Base-by-base conservation (phyloP, 2,113 vertebrate genomes). In the Jaculus jaculus region DNA sequence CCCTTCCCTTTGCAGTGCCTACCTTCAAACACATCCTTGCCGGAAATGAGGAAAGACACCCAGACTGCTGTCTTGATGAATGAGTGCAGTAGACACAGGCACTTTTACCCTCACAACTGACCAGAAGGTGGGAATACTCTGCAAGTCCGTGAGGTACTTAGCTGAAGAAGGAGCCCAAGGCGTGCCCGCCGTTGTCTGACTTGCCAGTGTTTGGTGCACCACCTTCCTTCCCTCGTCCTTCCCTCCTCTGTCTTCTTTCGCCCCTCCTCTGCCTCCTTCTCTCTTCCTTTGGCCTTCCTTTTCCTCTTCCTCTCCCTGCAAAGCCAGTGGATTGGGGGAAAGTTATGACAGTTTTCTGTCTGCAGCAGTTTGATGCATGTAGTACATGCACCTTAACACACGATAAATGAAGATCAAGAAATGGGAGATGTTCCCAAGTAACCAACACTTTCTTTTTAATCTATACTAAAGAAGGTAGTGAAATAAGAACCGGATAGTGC, bases 111-210 rank as follows among this genome's bases (percentile, higher is more conserved):
- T 13, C 39, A 20, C 24, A 37, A 61, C 34, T 47, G 47, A 34
- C 8, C 23, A 7, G 66, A 20, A 28, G 26, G 7, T 21, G 15
- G 26, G 32, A 21, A 47, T 54, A 4, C 20, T 28, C 16, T 4
- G 72, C 15, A 61, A 23, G 10, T 17, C 21, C 60, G 15, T 12
- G 16, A 37, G 20, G 4, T 18, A 17, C 42, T 17, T 5, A 11
- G 5, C 63, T 51, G 73, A 26, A 4, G 4, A 7, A 7, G 0
- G 4, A 34, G 71, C 63, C 61, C 15, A 58, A 12, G 51, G 71
- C 15, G 1, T 28, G 11, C 18, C n/a, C 39, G 4, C 11, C 32
- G 1, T 28, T 26, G 24, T n/a, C 26, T 5, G 1, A 6, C 61
- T 18, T 72, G 12, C 7, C n/a, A 54, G 34, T 0, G 16, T 30